Base-by-base conservation (phyloP, 1,140 invertebrate genomes). In the Ceratosolen fusciceps region DNA sequence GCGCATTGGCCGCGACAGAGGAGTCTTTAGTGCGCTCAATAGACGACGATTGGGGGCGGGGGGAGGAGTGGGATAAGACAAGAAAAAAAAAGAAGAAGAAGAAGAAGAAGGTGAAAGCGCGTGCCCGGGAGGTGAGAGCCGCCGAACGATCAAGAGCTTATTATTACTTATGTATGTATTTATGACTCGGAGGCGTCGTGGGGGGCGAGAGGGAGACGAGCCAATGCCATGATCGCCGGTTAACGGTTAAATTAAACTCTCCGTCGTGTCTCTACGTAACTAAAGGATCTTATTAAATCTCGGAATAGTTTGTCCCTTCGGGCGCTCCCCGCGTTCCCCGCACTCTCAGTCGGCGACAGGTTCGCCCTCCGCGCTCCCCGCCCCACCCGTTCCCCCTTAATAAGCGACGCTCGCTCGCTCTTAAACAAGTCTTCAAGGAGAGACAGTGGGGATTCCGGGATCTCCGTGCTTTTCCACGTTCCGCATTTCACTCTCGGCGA, bases 191-290 rank as follows among this genome's bases (percentile, higher is more conserved):
- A n/a, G n/a, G n/a, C n/a, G n/a, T n/a, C n/a, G n/a, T n/a, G n/a
- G n/a, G n/a, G n/a, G n/a, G n/a, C n/a, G n/a, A n/a, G n/a, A n/a
- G n/a, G n/a, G n/a, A n/a, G n/a, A n/a, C n/a, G 82, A 82, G 83
- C 83, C 72, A 82, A 80, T 84, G 82, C 83, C 83, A 80, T 85
- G 86, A 85, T 85, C 84, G 83, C 82, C 72, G 80, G 83, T 37
- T 31, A 84, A 84, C 72, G 80, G 82, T 39, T 31, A 84, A 84
- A 87, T 86, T 86, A 86, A 87, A 84, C 76, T 83, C 81, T 75
- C 77, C 78, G 79, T 86, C 82, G 83, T 80, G 84, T 88, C 82
- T 80, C 71, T 47, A 67, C 83, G 81, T 82, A 77, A 84, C n/a
- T n/a, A n/a, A n/a, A n/a, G n/a, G n/a, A n/a, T n/a, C n/a, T n/a